phyloP scores from a whole-genome alignment of 2,113 vertebrate genomes.

The Cyprinodon variegatus region DNA sequence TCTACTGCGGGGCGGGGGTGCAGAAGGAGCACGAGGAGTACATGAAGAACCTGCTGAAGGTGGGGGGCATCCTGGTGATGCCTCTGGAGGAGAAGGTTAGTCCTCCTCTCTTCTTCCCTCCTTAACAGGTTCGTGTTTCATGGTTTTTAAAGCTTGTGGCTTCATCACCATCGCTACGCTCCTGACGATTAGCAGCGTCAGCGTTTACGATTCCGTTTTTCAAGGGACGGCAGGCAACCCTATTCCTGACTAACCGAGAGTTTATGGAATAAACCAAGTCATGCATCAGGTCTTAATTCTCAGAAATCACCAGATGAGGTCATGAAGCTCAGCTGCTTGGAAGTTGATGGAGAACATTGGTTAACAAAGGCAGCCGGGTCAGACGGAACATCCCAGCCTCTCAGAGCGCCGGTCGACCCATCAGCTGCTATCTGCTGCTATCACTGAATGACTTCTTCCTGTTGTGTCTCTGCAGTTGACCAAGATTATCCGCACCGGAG shows the following conservation, averaged over 20 bases:
- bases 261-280: background rate
- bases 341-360: background rate
- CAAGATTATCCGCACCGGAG: conserved; percentile 92
- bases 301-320: background rate
- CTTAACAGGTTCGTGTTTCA: too few relatives aligned
- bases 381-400: too few relatives aligned
- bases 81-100: conserved; percentile 94
- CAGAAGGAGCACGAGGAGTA: conserved; percentile 95
- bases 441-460: background rate
- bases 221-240: too few relatives aligned
- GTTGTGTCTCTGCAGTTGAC: conserved; percentile 82
- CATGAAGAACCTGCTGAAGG: conserved; percentile 94
- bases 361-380: too few relatives aligned
- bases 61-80: conserved; percentile 96
- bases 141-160: too few relatives aligned
- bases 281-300: background rate
- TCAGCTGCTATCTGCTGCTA: too few relatives aligned
- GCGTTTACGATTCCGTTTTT: too few relatives aligned
- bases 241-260: background rate
- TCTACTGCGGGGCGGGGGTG: conserved; percentile 96
- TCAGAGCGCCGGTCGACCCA: too few relatives aligned
- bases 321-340: background rate
- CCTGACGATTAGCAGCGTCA: too few relatives aligned
- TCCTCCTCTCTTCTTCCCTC: background rate
- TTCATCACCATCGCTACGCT: too few relatives aligned